Evolutionary conservation across 2,113 vertebrate genomes (phyloP), one percentile per base, ranked within the genome.

Genomic region (Columba livia): DNA sequence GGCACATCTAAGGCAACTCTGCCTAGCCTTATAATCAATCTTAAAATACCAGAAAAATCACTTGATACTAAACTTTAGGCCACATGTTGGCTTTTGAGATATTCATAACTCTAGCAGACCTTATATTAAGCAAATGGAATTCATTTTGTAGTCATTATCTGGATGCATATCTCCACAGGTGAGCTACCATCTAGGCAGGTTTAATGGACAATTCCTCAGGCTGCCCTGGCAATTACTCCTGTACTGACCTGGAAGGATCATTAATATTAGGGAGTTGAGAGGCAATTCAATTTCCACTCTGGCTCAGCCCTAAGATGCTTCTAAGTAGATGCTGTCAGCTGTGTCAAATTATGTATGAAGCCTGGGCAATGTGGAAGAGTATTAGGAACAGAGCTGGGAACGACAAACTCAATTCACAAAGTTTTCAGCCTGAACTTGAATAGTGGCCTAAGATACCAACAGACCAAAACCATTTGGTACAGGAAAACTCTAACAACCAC

Each of bases 231-330:
- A 97, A 97, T 92, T 94, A 78, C 79, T 72, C 29, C 61, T 92
- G 50, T 50, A 54, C 94, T 98, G 92, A 97, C 93, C 87, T 93
- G 66, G 61, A 96, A 94, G 64, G 94, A 95, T 96, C 74, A 94
- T 96, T 93, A 96, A 94, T 94, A 97, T 94, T 18, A 94, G 66
- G 77, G 79, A 97, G 87, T 78, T 9, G 47, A 88, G 64, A 96
- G 58, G 88, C 87, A 96, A 95, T 91, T 90, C 81, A 88, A 96
- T 96, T 97, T 95, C 67, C 78, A 93, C 40, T 75, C 36, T 93
- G 32, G 47, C 66, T 86, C 77, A 89, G 81, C 65, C 75, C 24
- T 90, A 21, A 88, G 74, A 84, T 64, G 72, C 84, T 88, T 88
- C 69, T 74, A 67, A 93, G 83, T 36, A 95, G 96, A 96, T 61